Conservation (phyloP, 2,113 vertebrate species). For the Nesoenas mayeri region DNA sequence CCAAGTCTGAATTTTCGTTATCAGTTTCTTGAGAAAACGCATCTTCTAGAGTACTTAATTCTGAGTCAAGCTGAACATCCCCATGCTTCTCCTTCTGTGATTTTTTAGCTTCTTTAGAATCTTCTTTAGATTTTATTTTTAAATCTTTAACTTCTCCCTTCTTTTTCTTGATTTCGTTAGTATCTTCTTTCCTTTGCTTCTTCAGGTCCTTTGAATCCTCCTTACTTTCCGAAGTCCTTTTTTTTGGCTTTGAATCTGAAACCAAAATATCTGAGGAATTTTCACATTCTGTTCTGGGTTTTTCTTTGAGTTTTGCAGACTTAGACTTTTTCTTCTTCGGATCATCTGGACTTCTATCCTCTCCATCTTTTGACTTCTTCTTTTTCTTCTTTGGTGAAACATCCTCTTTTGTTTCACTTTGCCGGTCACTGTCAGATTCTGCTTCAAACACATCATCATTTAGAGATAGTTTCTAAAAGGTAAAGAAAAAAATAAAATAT, state of each 20-base stretch:
- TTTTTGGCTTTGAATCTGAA: conserved; percentile 78
- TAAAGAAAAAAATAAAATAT: background rate
- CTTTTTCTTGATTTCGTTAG: conserved; percentile 82
- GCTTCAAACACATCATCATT: conserved; percentile 90
- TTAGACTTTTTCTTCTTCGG: conserved; percentile 82
- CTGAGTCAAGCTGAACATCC: conserved; percentile 48
- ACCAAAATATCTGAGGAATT: conserved; percentile 63
- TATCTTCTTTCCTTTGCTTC: conserved; percentile 87
- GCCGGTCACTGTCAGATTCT: conserved; percentile 87
- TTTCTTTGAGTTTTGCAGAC: conserved; percentile 84
- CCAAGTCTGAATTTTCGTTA: conserved; percentile 33
- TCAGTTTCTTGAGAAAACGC: conserved; percentile 24
- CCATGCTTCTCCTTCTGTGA: conserved; percentile 61
- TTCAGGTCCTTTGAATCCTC: conserved; percentile 86
- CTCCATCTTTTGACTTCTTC: conserved; percentile 73
- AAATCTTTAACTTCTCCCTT: conserved; percentile 77
- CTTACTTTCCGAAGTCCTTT: conserved; percentile 77
- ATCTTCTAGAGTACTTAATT: background rate
- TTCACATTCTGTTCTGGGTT: conserved; percentile 76
- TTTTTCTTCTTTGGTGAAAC: conserved; percentile 86
- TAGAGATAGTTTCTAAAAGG: conserved; percentile 81
- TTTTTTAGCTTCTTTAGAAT: conserved; percentile 76
- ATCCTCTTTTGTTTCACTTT: conserved; percentile 78
- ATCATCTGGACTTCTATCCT: conserved; percentile 67
- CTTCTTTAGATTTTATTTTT: conserved; percentile 77